Evolutionary conservation across 2,113 vertebrate genomes (phyloP), one percentile per base, ranked within the genome.

Genomic region (Apodemus speciosus): DNA sequence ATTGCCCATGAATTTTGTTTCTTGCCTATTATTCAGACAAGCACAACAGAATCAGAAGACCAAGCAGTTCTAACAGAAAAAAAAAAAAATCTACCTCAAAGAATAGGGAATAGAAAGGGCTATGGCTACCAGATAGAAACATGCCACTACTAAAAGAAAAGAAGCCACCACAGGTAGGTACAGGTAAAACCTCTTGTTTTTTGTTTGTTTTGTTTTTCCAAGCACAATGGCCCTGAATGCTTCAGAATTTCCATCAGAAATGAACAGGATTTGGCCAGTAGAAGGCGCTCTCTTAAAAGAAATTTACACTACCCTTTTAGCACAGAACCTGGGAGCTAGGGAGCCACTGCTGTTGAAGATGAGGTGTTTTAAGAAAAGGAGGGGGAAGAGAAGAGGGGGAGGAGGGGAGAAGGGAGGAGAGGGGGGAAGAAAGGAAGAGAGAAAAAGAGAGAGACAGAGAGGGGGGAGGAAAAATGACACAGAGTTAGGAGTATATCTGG

Each of bases 201-300:
- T 35, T 3, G 6, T 18, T 6, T 49, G 15, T 23, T 13, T 3
- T 46, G 43, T 68, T 84, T 94, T 10, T 6, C 38, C n/a, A 32
- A 85, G 21, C 5, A 56, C 2, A 10, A 80, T 4, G 38, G 8
- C 69, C 40, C 85, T 38, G 46, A 77, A 69, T 81, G 14, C 4
- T 40, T 92, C 6, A 66, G 27, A 20, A 35, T 94, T 91, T 87
- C 32, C 38, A 23, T n/a, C 73, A 62, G 40, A 88, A 64, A 38
- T 80, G 92, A 76, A 66, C 80, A 68, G 58, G 53, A 6, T 87
- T 93, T 95, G 66, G 32, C 97, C 97, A 97, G 93, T 77, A 97
- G 96, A 95, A 97, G 96, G 96, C 92, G 72, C 35, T 73, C 75
- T 95, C 94, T 83, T 72, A 90, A 97, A 97, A 95, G 60, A 95